Evolutionary conservation across 2,113 vertebrate genomes (phyloP), one percentile per base, ranked within the genome.

Genomic region (Ailurus styani): DNA sequence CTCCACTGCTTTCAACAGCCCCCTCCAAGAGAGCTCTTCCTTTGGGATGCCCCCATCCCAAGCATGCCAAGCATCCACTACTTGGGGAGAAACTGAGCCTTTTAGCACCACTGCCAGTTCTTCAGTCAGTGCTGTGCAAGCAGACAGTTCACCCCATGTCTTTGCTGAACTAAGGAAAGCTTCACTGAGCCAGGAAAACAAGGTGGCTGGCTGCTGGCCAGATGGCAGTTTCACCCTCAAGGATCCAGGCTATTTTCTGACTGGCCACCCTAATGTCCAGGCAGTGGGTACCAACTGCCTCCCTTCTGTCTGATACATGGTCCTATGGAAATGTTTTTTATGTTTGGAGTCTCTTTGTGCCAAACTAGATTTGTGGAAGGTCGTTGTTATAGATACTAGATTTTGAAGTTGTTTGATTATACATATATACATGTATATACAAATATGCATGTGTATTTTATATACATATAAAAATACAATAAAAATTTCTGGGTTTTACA

Each of bases 51-150:
- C 98, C 98, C n/a, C 98, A 98, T 25, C 95, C 91, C 42, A 57
- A 62, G 7, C 50, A 97, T 78, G 94, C 97, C 68, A 99, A 99
- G 97, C 97, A 96, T 25, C 98, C 96, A 9, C 96, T 98, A 25
- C 96, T 97, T 89, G 97, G 98, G 55, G 97, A 98, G 86, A 98
- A 97, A 62, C 88, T 94, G 47, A 97, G 98, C n/a, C 98, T 99
- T 37, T 97, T 98, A 17, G 97, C 96, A 20, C 17, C 97, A 47
- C 98, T 98, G 20, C 98, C 98, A 87, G 98, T 0, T 23, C 72
- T 75, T 47, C 94, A 93, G 87, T 29, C 66, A 17, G 25, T 62
- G 14, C 86, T 96, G 34, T 97, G 91, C 37, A 96, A 85, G 4
- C 0, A 8, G 84, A 23, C 66, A 78, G 25, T 79, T 40, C 96